Percentiles rank a stretch among this genome's conserved stretches.
Evolutionary conservation across 2,888 invertebrate genomes (phyloP).

Genomic region (Polydrusus tereticollis): DNA sequence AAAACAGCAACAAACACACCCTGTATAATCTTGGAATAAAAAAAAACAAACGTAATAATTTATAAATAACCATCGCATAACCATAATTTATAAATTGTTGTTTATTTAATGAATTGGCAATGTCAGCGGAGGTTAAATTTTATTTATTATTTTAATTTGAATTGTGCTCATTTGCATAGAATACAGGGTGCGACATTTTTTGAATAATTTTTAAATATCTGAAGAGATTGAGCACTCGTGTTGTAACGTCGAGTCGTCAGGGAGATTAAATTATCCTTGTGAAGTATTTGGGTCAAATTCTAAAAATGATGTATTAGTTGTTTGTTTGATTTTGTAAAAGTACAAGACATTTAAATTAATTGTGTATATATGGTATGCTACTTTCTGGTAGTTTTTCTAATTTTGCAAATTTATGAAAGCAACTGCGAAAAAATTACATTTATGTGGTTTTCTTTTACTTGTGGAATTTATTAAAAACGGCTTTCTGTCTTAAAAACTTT

Average conservation of each 20-base stretch:
- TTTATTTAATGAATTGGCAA: slow-evolving; percentile 49
- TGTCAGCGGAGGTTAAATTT: slow-evolving; percentile 48
- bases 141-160: slow-evolving; percentile 33
- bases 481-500: no score
- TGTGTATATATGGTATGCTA: no score
- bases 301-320: not conserved
- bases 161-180: slow-evolving; percentile 26
- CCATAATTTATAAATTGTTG: slow-evolving; percentile 29
- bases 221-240: not conserved
- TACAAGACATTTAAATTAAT: no score
- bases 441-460: no score
- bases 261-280: not conserved
- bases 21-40: no score
- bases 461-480: no score
- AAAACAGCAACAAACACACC: no score
- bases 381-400: no score
- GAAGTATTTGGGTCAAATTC: slow-evolving; percentile 2
- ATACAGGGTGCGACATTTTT: slow-evolving; percentile 28
- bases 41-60: slow-evolving; percentile 28
- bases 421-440: no score
- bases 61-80: slow-evolving; percentile 35
- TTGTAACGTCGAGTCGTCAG: not conserved
- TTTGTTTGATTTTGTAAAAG: not conserved
- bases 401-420: no score
- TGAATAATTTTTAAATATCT: not conserved